A percentile compares a stretch with the other conserved stretches of the same genome.
Evolutionary conservation across 2,113 vertebrate species (phyloP).

Genomic region (Xiphophorus hellerii): DNA sequence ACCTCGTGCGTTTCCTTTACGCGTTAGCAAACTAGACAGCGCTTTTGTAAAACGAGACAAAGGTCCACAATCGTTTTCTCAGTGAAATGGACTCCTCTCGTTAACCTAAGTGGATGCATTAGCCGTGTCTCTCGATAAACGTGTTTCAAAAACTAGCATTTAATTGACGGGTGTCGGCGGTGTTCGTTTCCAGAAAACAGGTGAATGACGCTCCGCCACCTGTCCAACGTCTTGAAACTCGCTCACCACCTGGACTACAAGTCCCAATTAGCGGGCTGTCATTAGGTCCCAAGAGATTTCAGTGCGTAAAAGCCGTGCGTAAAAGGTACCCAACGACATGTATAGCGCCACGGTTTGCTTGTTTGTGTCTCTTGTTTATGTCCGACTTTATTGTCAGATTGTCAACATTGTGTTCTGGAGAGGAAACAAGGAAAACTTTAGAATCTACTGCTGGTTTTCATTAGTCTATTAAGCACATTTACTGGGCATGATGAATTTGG

Average conservation of each 20-base stretch:
- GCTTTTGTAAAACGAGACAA: conserved; percentile 22
- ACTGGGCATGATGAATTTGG: conserved; percentile 35
- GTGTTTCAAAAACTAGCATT: conserved; percentile 14
- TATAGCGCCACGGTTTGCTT: not conserved
- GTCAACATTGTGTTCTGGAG: not conserved
- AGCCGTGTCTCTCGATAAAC: not conserved
- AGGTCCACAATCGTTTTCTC: conserved; percentile 4
- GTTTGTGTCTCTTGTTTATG: not conserved
- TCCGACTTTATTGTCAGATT: not conserved
- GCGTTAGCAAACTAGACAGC: not conserved
- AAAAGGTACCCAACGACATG: not conserved
- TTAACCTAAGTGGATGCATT: not conserved
- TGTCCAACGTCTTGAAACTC: conserved; percentile 26
- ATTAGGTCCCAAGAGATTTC: not conserved
- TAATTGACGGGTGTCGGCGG: conserved; percentile 39
- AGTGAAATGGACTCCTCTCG: not conserved
- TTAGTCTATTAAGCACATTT: conserved; percentile 8
- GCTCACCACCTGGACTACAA: conserved; percentile 41
- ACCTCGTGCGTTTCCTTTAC: conserved; percentile 38
- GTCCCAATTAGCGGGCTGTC: not conserved
- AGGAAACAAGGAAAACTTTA: not conserved
- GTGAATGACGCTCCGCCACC: conserved; percentile 33
- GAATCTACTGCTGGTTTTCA: conserved; percentile 7
- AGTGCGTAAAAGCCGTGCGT: conserved; percentile 19
- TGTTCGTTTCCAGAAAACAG: conserved; percentile 12